Evolutionary conservation across 2,888 invertebrate genomes (phyloP), one percentile per base, ranked within the genome.

Genomic region (Himalopsyche japonica): DNA sequence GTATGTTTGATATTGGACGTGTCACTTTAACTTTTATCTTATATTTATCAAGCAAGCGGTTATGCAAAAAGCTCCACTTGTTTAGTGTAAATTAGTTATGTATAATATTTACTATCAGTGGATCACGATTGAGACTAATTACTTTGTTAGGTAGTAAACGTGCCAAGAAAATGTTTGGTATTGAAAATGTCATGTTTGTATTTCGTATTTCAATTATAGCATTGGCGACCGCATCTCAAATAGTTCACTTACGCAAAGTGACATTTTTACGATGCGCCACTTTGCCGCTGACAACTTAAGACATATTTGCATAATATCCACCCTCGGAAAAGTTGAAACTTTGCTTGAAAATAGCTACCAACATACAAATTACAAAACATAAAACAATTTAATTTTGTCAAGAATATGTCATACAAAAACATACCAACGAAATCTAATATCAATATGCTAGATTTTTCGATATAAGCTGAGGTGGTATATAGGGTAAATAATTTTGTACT

Each of bases 191-290:
- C 57, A 20, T 0, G 20, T 57, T n/a, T 3, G 20, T 57, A 57
- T 57, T 57, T 57, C 10, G 1, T 2, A 7, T 57, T 57, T 57
- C 57, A 57, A 20, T 57, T 20, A 57, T 15, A 57, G 24, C n/a
- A 20, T 20, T 57, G 57, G 57, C 20, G 57, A 20, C 57, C 57
- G 57, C 57, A 57, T 24, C 57, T 57, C 43, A 15, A 43, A 43
- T 70, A 27, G 10, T n/a, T 78, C 37, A 43, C 78, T 78, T 37
- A 37, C 37, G 12, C 43, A 18, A 76, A 34, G 78, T 37, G 78
- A 82, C 78, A 82, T 78, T 43, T 82, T 82, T 82, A 82, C 82
- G 82, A 82, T 34, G 8, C 78, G 37, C 10, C 78, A 32, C 78
- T 82, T 82, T 78, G 47, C 82, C 30, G 43, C 78, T 34, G 82